Base-by-base conservation (phyloP, 2,113 vertebrate genomes). In the Varanus salvator region DNA sequence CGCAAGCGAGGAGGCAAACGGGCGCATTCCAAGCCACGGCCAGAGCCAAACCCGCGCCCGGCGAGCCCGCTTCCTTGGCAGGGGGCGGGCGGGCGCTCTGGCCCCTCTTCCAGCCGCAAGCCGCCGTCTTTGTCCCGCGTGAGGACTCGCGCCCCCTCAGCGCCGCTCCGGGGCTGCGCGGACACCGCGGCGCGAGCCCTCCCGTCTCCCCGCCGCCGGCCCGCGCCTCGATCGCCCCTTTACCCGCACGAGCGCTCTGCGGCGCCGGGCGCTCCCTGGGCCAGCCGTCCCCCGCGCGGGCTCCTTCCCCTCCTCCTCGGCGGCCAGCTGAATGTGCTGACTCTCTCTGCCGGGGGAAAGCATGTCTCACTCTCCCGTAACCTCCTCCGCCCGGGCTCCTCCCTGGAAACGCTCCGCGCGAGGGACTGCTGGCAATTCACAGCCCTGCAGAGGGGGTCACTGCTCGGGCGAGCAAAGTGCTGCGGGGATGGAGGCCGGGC, bases 381-480 rank as follows among this genome's bases (percentile, higher is more conserved):
- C 34, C 78, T 6, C 31, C 81, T 68, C 48, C 82, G 76, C 38
- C 72, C 81, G 23, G 74, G 82, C 77, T 87, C 87, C 89, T 50
- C 80, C 89, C 87, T 89, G 90, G 90, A 82, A 94, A 84, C 75
- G 29, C 89, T n/a, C 8, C 64, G 29, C 31, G 84, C 74, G 29
- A 94, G 93, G 93, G 90, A 92, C 76, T 86, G 71, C 64, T 75
- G 31, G 48, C 90, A 92, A 92, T 84, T 75, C 44, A 48, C 88
- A 54, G 38, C 29, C 31, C 90, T 78, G 72, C 31, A 8, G 7
- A 57, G 48, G 15, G 15, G 50, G 31, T 50, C 44, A 68, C 44
- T 77, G n/a, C 50, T 6, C 23, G 23, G 44, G n/a, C 38, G 34
- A 84, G 29, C 44, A 17, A 48, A 27, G 17, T 8, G 29, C 5